Conservation (phyloP, 2,797 vertebrate genomes). For the Ataeniobius toweri region DNA sequence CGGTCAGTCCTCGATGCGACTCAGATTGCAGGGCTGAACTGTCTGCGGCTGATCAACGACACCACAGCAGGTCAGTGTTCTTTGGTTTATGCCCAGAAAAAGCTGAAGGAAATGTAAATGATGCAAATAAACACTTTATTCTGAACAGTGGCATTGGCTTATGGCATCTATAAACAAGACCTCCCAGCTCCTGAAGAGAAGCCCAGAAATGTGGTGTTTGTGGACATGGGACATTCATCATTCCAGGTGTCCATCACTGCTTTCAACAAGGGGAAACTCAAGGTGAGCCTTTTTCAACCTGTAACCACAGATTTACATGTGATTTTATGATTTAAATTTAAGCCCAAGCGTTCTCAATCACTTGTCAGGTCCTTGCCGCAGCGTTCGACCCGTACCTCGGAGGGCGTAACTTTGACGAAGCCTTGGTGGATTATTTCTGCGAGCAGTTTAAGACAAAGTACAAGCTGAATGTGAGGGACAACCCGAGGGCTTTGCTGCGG, state of each 20-base stretch:
- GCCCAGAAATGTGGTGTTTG: slow-evolving; percentile 95
- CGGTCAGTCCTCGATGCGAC: slow-evolving; percentile 94
- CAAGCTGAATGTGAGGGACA: slow-evolving; percentile 93
- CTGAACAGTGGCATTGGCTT: slow-evolving; percentile 91
- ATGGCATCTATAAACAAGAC: slow-evolving; percentile 98
- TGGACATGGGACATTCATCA: slow-evolving; percentile 96
- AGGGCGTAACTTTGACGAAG: slow-evolving; percentile 92
- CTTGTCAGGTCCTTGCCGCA: slow-evolving; percentile 88
- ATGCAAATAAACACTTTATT: background rate
- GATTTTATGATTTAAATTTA: slow-evolving; percentile 6
- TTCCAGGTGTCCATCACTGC: slow-evolving; percentile 95
- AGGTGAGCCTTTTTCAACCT: slow-evolving; percentile 76
- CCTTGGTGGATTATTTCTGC: slow-evolving; percentile 92
- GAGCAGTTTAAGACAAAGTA: slow-evolving; percentile 94
- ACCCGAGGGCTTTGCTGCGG: slow-evolving; percentile 89
- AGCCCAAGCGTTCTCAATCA: slow-evolving; percentile 1
- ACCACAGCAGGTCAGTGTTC: slow-evolving; percentile 90
- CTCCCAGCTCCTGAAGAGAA: slow-evolving; percentile 93
- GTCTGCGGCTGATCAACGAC: slow-evolving; percentile 93
- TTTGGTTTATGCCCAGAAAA: background rate
- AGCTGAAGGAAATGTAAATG: background rate
- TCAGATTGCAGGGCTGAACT: slow-evolving; percentile 96
- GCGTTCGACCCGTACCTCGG: slow-evolving; percentile 90
- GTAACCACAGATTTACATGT: background rate
- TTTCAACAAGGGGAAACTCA: slow-evolving; percentile 97